Evolutionary conservation across 2,113 vertebrate genomes (phyloP), one percentile per base, ranked within the genome.

Genomic region (Athene cunicularia): DNA sequence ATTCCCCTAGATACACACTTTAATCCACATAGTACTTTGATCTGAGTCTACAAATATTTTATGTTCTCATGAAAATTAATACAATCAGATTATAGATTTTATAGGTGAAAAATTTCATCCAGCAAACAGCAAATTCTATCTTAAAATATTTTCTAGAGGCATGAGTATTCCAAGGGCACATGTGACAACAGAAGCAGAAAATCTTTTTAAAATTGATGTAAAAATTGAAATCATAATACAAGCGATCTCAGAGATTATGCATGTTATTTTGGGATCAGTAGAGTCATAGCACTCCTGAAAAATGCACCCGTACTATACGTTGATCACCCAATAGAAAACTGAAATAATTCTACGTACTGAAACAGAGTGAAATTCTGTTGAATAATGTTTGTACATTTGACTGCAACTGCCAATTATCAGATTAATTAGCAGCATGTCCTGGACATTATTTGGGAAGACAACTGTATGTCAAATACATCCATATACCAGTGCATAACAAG

Each of bases 61-160:
- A 76, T 66, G 58, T 91, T 96, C 71, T 80, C 67, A 35, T 88
- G 71, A 93, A 96, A 93, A 93, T 67, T 68, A 94, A 85, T 45
- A 83, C 72, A 71, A 71, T 77, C 41, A 74, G 32, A 90, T 95
- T 96, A 90, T 37, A 73, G 86, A 83, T 77, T 90, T 86, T 71
- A 77, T 43, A 71, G 52, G 12, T 83, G 28, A 93, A 88, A 90
- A 90, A 23, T 63, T 66, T 77, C n/a, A 22, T 43, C 32, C 49
- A 72, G 19, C 32, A 88, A 93, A 84, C 32, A 79, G 35, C 82
- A 95, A 93, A 90, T 86, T 92, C 53, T 64, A 68, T 68, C 52
- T 26, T 76, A 60, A 93, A 90, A 72, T 82, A 47, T 90, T 90
- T 93, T 90, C 75, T 55, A 41, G 45, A 58, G 8, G 27, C 22